Conservation (phyloP, 2,797 vertebrate genomes). For the Acanthiza pusilla region DNA sequence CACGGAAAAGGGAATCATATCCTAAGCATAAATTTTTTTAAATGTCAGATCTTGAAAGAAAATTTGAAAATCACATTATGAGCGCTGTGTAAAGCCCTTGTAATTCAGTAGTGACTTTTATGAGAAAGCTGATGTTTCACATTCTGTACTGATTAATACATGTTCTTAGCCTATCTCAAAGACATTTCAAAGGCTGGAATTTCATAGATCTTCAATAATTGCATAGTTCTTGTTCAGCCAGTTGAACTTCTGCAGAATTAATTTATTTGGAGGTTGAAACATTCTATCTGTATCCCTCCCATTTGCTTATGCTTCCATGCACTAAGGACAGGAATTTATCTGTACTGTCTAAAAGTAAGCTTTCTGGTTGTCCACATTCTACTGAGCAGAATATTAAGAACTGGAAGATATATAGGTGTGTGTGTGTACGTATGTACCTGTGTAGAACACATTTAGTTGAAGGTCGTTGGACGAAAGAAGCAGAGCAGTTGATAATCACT, state of each 20-base stretch:
- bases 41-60: neutral
- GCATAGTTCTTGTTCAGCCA: neutral
- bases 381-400: neutral
- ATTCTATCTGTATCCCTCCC: neutral
- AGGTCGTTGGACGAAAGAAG: neutral
- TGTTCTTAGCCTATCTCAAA: neutral
- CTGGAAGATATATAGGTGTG: neutral
- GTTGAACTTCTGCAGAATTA: neutral
- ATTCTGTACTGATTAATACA: neutral
- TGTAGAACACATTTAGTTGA: neutral
- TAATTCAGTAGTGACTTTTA: neutral
- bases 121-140: neutral
- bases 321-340: neutral
- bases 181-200: neutral
- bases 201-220: slow-evolving; percentile 5
- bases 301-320: neutral
- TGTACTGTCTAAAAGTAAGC: neutral
- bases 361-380: neutral
- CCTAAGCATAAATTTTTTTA: neutral
- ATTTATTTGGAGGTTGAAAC: neutral
- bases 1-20: neutral
- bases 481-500: neutral
- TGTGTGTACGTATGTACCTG: neutral
- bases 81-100: neutral
- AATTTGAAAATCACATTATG: neutral